Conservation (phyloP, 2,888 invertebrate genomes). For the Metopia argyrocephala region DNA sequence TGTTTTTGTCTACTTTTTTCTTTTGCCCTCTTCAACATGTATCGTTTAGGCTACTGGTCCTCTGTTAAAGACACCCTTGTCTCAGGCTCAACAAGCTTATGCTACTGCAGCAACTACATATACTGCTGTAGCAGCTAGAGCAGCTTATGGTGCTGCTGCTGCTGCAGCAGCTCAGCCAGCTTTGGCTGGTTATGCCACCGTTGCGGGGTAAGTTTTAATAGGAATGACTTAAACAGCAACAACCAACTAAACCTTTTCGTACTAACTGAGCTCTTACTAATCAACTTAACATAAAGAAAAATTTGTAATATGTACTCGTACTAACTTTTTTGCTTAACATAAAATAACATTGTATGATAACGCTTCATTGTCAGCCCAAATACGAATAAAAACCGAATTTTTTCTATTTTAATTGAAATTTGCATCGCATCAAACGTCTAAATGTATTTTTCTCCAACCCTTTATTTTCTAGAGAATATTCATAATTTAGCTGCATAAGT, state of each 20-base stretch:
- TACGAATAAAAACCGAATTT: too few relatives aligned
- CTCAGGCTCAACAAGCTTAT: constrained; percentile 89
- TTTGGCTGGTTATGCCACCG: constrained; percentile 86
- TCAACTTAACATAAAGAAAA: neutral
- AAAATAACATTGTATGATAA: too few relatives aligned
- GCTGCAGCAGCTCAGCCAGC: constrained; percentile 80
- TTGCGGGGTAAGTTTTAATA: constrained; percentile 82
- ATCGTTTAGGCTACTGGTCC: constrained; percentile 84
- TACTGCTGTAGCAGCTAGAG: constrained; percentile 91
- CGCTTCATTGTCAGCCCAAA: too few relatives aligned
- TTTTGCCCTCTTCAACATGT: constrained; percentile 20
- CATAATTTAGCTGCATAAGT: too few relatives aligned
- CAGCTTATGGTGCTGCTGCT: constrained; percentile 88
- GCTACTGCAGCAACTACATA: constrained; percentile 93
- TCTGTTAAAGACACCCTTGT: constrained; percentile 90
- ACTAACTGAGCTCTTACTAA: constrained; percentile 40
- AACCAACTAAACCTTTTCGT: neutral
- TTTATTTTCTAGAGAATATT: too few relatives aligned
- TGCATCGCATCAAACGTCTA: too few relatives aligned
- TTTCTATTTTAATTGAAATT: too few relatives aligned
- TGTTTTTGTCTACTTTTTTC: constrained; percentile 23
- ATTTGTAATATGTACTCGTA: too few relatives aligned
- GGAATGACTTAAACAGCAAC: neutral
- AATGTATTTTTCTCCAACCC: too few relatives aligned
- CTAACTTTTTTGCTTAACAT: too few relatives aligned